Evolutionary conservation across 1,140 invertebrate species (phyloP).

Genomic region (Dysdera silvatica): DNA sequence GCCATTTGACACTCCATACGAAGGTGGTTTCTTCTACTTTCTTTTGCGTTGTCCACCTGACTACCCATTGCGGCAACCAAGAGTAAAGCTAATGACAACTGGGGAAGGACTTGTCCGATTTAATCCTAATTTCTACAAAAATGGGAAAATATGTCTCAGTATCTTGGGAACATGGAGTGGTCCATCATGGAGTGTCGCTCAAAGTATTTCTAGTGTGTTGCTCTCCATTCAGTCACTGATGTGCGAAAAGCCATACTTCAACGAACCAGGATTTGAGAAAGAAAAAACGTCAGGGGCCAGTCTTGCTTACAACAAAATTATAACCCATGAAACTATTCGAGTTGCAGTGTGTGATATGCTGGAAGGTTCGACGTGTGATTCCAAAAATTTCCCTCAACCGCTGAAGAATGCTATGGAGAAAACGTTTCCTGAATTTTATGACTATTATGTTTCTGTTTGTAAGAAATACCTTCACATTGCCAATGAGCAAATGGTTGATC

Average conservation of each 20-base stretch:
- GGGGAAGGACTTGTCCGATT: slow-evolving; percentile 54
- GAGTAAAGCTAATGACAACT: slow-evolving; percentile 56
- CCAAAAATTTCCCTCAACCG: slow-evolving; percentile 25
- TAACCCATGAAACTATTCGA: slow-evolving; percentile 51
- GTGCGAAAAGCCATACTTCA: slow-evolving; percentile 55
- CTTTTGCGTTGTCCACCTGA: slow-evolving; percentile 51
- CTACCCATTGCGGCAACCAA: slow-evolving; percentile 51
- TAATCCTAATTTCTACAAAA: slow-evolving; percentile 55
- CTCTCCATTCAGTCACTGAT: slow-evolving; percentile 55
- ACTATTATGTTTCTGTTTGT: slow-evolving; percentile 46
- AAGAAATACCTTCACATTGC: slow-evolving; percentile 44
- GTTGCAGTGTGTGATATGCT: slow-evolving; percentile 54
- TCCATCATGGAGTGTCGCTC: slow-evolving; percentile 55
- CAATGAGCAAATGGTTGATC: too few species aligned
- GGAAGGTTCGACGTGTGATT: slow-evolving; percentile 39
- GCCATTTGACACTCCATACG: slow-evolving; percentile 58
- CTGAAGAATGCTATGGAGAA: slow-evolving; percentile 52
- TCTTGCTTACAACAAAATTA: slow-evolving; percentile 51
- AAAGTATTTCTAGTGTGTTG: slow-evolving; percentile 51
- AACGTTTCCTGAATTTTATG: slow-evolving; percentile 51
- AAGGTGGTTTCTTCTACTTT: slow-evolving; percentile 58
- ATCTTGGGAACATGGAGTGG: slow-evolving; percentile 56
- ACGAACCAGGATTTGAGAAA: slow-evolving; percentile 54
- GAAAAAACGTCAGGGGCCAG: slow-evolving; percentile 48
- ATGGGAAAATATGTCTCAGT: slow-evolving; percentile 58